Evolutionary conservation across 2,888 invertebrate genomes (phyloP), one percentile per base, ranked within the genome.

Genomic region (Rhingia rostrata): DNA sequence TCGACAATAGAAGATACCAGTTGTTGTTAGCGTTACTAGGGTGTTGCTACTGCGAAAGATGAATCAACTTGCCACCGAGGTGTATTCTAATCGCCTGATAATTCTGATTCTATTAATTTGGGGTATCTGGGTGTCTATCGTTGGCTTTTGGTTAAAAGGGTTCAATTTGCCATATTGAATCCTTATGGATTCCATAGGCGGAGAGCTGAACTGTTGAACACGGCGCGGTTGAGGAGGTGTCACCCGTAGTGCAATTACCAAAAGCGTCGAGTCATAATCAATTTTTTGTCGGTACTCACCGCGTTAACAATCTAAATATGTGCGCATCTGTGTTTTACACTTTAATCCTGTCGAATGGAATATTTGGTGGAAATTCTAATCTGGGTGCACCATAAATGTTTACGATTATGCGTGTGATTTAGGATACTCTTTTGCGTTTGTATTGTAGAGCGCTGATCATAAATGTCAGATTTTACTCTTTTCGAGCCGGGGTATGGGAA

Each of bases 301-400:
- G 47, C 5, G 4, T n/a, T 53, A 6, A 4, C 45, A 54, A n/a
- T 49, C 12, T 33, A 30, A 63, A 58, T 56, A 43, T 63, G 66
- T 75, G 75, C 85, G 67, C 85, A 85, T 85, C 85, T 85, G 85
- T 66, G 81, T 75, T 81, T 85, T 77, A 77, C 81, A 85, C 51
- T 81, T 81, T 85, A 85, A 85, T 85, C 85, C 81, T 66, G 39
- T 66, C 41, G 54, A 85, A 85, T 85, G 74, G 84, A 70, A 66
- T 74, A 79, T 84, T 79, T 84, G 80, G 80, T 47, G 49, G 64
- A 61, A 74, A 80, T 53, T 74, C 80, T 84, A 84, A 84, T 84
- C 84, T 43, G 69, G 75, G 72, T 61, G 67, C 72, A 86, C 88
- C 90, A 90, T 90, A 91, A 90, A 90, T 91, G 90, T 91, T 90